phyloP scores from a whole-genome alignment of 1,140 invertebrate genomes.

The Penaeus chinensis region DNA sequence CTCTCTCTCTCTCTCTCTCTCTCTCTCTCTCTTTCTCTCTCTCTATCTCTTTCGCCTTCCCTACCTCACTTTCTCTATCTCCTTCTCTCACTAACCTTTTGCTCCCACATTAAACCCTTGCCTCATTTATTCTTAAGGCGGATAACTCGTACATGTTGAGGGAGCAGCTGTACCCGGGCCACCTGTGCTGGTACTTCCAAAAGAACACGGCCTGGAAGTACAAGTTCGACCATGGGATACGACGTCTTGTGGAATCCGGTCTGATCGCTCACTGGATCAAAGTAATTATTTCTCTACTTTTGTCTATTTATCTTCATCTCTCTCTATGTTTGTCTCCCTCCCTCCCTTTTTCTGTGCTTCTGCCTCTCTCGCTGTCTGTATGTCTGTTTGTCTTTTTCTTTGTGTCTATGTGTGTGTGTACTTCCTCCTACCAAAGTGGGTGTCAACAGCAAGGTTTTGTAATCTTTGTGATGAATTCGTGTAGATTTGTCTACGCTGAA shows the following conservation, averaged over 20 bases:
- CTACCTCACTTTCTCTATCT: no score
- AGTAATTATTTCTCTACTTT: neutral
- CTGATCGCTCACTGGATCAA: conserved; percentile 45
- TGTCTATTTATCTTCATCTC: no score
- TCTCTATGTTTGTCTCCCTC: neutral
- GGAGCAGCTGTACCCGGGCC: conserved; percentile 34
- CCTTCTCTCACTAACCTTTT: no score
- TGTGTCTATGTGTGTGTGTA: no score
- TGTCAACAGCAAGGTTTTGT: no score
- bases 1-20: neutral
- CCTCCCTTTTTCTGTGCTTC: no score
- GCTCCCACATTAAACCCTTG: no score
- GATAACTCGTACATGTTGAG: conserved; percentile 28
- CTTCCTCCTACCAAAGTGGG: no score
- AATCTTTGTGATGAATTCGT: no score
- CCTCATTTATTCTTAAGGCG: neutral
- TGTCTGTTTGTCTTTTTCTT: no score
- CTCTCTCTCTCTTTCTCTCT: neutral
- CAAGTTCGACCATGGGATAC: conserved; percentile 33
- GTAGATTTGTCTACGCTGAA: no score
- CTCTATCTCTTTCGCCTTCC: conserved; percentile 2
- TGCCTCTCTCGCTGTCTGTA: no score
- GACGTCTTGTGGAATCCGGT: conserved; percentile 32
- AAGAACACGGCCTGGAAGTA: conserved; percentile 44
- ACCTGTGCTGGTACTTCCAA: conserved; percentile 53